phyloP scores from a whole-genome alignment of 2,113 vertebrate genomes.

The Rhadina sibilatrix region DNA sequence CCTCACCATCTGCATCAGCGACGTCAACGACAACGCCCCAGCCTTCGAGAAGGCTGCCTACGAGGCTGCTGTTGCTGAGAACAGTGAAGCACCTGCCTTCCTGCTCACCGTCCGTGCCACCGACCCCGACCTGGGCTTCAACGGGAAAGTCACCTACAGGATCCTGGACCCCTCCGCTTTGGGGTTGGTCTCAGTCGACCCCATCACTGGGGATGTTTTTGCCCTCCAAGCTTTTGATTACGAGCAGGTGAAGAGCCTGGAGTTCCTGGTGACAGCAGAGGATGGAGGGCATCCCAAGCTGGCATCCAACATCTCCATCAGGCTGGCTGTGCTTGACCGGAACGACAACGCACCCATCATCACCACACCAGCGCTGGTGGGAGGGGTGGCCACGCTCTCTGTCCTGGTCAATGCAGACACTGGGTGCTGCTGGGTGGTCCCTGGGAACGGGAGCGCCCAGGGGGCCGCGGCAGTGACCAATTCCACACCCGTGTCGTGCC shows the following conservation, averaged over 20 bases:
- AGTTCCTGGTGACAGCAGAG: constrained; percentile 82
- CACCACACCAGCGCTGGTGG: constrained; percentile 73
- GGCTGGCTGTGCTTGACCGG: constrained; percentile 79
- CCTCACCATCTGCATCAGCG: constrained; percentile 82
- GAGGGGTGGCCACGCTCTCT: constrained; percentile 75
- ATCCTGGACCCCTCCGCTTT: constrained; percentile 71
- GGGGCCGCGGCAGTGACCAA: not conserved
- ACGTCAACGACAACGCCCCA: constrained; percentile 89
- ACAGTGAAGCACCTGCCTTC: constrained; percentile 70
- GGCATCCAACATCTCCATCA: constrained; percentile 77
- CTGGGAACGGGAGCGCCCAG: not conserved
- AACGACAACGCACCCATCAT: constrained; percentile 89
- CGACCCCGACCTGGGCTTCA: constrained; percentile 82
- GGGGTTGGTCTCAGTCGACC: constrained; percentile 77
- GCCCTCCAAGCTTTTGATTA: constrained; percentile 82
- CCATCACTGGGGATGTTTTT: constrained; percentile 79
- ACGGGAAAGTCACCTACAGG: constrained; percentile 83
- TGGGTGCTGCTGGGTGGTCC: constrained; percentile 68
- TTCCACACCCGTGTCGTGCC: accelerated
- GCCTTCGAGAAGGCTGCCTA: constrained; percentile 80
- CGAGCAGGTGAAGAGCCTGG: constrained; percentile 77
- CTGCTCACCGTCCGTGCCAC: constrained; percentile 81
- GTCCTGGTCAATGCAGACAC: constrained; percentile 82
- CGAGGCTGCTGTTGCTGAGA: constrained; percentile 77
- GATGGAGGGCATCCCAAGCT: constrained; percentile 85